Percentiles rank a stretch among this genome's conserved stretches.
These are phyloP conservation scores for Dinocampus coccinellae DNA, from an alignment of 2,888 invertebrate species.

Conservation along the genomic window DNA sequence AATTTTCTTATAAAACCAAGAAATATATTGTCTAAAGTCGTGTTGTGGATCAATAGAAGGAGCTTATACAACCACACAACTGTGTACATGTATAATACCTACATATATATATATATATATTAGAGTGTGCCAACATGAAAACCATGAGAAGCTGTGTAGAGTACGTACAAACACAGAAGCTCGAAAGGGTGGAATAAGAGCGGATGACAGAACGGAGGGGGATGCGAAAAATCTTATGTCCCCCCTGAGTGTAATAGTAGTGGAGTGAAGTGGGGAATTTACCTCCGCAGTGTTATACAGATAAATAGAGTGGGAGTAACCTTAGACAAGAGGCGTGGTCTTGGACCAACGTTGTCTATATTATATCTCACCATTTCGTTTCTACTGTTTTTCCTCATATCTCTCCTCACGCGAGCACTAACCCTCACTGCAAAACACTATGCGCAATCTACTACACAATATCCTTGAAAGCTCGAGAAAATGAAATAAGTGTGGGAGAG, in stretches of 20 bases:
- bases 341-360: constrained; percentile 48
- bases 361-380: constrained; percentile 48
- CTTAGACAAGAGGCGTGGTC: constrained; percentile 69
- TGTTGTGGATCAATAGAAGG: constrained; percentile 66
- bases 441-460: constrained; percentile 12
- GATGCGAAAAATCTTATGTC: constrained; percentile 64
- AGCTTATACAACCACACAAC: constrained; percentile 49
- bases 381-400: not conserved
- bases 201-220: constrained; percentile 47
- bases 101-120: constrained; percentile 24
- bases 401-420: not conserved
- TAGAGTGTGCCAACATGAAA: constrained; percentile 16
- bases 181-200: constrained; percentile 33
- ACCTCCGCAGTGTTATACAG: constrained; percentile 23
- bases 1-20: constrained; percentile 48
- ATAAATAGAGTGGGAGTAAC: constrained; percentile 58
- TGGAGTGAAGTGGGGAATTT: constrained; percentile 46
- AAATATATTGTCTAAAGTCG: constrained; percentile 59
- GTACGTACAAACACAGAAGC: constrained; percentile 28
- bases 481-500: no score
- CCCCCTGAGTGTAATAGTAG: constrained; percentile 42
- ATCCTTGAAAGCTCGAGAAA: constrained; percentile 3
- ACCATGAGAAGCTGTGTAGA: constrained; percentile 38
- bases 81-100: constrained; percentile 43
- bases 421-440: constrained; percentile 14